These are phyloP conservation scores for Drosophila cardini DNA, from an alignment of 1,140 invertebrate species.

Conservation along the genomic window DNA sequence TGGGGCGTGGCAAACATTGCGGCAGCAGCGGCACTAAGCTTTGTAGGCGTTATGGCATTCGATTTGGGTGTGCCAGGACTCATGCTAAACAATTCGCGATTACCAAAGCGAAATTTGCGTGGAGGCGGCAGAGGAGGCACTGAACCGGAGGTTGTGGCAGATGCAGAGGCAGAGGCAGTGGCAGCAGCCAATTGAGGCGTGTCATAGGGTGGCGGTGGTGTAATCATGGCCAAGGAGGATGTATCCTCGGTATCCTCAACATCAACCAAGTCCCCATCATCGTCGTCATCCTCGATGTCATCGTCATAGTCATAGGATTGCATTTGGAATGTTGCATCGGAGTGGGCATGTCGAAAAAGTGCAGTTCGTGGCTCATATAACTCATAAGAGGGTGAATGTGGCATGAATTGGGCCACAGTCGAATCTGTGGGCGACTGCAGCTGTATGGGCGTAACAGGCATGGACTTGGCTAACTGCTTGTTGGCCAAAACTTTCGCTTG, in stretches of 20 bases:
- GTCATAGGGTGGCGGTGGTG: conserved; percentile 80
- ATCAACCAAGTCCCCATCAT: conserved; percentile 43
- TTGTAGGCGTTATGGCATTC: conserved; percentile 78
- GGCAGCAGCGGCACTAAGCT: conserved; percentile 74
- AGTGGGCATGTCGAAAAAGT: conserved; percentile 44
- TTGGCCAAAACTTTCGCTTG: conserved; percentile 29
- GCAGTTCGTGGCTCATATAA: conserved; percentile 57
- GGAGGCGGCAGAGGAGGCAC: conserved; percentile 69
- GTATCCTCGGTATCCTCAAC: conserved; percentile 62
- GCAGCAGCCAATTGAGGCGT: conserved; percentile 55
- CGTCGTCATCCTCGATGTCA: conserved; percentile 26
- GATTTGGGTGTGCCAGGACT: conserved; percentile 69
- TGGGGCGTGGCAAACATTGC: conserved; percentile 76
- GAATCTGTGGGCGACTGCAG: conserved; percentile 71
- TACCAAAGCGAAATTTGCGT: conserved; percentile 76
- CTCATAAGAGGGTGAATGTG: conserved; percentile 63
- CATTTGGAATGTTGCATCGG: conserved; percentile 50
- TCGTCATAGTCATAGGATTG: conserved; percentile 27
- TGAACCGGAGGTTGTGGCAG: conserved; percentile 38
- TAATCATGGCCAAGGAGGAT: conserved; percentile 81
- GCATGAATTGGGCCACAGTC: conserved; percentile 46
- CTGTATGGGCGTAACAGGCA: conserved; percentile 80
- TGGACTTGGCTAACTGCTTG: conserved; percentile 71
- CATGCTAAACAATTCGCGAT: conserved; percentile 78
- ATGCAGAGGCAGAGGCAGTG: neutral